A percentile compares a stretch with the other conserved stretches of the same genome.
These are phyloP conservation scores for Drosophila monieri DNA, from an alignment of 2,888 invertebrate species.

Conservation along the genomic window DNA sequence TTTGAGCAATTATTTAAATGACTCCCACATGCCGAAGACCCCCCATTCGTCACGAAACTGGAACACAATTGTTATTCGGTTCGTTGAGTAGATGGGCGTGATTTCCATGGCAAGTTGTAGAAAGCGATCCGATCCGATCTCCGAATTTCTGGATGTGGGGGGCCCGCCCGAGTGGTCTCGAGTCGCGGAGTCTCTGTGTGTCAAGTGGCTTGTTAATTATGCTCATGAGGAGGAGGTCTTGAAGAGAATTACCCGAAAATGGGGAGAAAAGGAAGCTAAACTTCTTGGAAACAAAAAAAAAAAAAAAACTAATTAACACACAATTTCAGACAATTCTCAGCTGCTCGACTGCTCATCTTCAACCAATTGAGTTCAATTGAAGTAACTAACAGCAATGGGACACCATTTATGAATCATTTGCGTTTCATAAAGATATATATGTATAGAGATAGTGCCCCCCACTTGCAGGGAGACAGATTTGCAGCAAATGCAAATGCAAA, in stretches of 20 bases:
- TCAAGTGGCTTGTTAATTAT: slow-evolving; percentile 79
- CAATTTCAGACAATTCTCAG: slow-evolving; percentile 34
- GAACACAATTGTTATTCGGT: slow-evolving; percentile 12
- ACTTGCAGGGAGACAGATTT: slow-evolving; percentile 9
- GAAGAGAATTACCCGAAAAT: slow-evolving; percentile 55
- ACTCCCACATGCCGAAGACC: neutral
- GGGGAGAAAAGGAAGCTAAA: slow-evolving; percentile 25
- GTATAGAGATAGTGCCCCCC: neutral
- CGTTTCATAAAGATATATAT: neutral
- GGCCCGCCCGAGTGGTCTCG: slow-evolving; percentile 4
- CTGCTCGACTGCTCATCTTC: slow-evolving; percentile 15
- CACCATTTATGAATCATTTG: slow-evolving; percentile 48
- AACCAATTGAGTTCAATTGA: slow-evolving; percentile 74
- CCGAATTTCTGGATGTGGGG: slow-evolving; percentile 2
- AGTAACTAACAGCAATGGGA: slow-evolving; percentile 47
- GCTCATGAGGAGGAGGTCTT: slow-evolving; percentile 53
- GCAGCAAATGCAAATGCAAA: slow-evolving; percentile 35
- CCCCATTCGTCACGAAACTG: neutral
- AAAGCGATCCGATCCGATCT: slow-evolving; percentile 24
- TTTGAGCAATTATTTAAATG: neutral
- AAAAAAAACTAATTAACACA: slow-evolving; percentile 52
- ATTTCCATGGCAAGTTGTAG: slow-evolving; percentile 22
- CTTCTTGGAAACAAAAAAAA: neutral
- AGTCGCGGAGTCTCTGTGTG: slow-evolving; percentile 41
- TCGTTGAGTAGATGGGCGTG: slow-evolving; percentile 8